Evolutionary conservation across 2,888 invertebrate species (phyloP).

Genomic region (Sisyra nigra): DNA sequence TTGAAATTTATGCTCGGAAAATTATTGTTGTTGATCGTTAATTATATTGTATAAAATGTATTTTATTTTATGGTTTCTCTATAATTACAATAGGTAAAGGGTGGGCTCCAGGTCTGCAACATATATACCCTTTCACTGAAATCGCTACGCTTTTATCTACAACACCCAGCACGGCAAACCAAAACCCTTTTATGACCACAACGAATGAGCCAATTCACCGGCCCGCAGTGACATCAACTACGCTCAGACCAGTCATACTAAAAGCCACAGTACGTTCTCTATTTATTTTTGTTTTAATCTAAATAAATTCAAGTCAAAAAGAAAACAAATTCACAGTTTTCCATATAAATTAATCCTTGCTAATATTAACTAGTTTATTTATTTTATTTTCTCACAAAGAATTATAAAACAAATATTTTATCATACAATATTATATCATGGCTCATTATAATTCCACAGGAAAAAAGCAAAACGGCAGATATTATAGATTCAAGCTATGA

Average conservation of each 20-base stretch:
- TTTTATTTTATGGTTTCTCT: background rate
- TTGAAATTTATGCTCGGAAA: no score
- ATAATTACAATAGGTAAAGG: constrained; percentile 21
- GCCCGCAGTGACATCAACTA: background rate
- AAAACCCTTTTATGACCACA: constrained; percentile 8
- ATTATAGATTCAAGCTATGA: constrained; percentile 9
- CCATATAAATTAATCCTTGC: background rate
- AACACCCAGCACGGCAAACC: constrained; percentile 11
- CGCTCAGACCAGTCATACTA: background rate
- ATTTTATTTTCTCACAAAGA: background rate
- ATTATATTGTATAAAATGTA: background rate
- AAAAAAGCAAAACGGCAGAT: background rate
- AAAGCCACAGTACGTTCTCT: background rate
- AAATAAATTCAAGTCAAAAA: background rate
- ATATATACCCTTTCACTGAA: constrained; percentile 14
- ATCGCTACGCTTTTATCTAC: constrained; percentile 11
- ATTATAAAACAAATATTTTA: no score
- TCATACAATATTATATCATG: no score
- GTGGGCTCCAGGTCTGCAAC: constrained; percentile 22
- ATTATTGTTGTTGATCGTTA: background rate
- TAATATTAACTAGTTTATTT: background rate
- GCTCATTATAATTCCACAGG: no score
- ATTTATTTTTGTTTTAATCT: background rate
- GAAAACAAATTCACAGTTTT: background rate
- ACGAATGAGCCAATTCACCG: constrained; percentile 4